Conservation (phyloP, 2,113 vertebrate species). For the Orientallactaga bullata region DNA sequence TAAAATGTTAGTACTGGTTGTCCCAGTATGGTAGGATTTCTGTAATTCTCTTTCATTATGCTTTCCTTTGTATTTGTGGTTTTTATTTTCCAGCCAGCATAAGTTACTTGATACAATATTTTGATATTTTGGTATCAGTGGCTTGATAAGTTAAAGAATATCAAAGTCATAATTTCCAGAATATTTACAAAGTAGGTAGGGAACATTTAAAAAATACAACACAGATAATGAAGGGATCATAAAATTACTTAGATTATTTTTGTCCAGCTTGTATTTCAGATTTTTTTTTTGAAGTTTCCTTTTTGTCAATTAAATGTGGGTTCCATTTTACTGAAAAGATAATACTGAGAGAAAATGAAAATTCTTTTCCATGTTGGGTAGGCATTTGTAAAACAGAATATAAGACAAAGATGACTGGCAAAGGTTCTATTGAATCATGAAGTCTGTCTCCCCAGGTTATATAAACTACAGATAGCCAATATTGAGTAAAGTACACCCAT, state of each 20-base stretch:
- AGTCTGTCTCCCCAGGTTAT: not conserved
- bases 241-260: constrained; percentile 51
- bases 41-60: not conserved
- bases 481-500: not conserved
- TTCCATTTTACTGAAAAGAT: constrained; percentile 10
- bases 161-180: constrained; percentile 46
- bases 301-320: not conserved
- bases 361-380: not conserved
- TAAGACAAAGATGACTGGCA: not conserved
- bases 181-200: constrained; percentile 37
- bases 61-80: not conserved
- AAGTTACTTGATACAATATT: constrained; percentile 3
- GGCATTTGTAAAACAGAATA: not conserved
- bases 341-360: not conserved
- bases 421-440: not conserved
- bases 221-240: constrained; percentile 36
- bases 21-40: not conserved
- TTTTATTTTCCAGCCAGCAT: constrained; percentile 47
- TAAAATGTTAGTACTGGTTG: not conserved
- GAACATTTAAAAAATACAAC: constrained; percentile 48
- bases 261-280: constrained; percentile 41
- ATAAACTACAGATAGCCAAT: not conserved
- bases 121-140: constrained; percentile 50
- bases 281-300: constrained; percentile 2
- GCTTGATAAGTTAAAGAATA: not conserved